Conservation (phyloP, 1,140 invertebrate species). For the Aphis craccivora region DNA sequence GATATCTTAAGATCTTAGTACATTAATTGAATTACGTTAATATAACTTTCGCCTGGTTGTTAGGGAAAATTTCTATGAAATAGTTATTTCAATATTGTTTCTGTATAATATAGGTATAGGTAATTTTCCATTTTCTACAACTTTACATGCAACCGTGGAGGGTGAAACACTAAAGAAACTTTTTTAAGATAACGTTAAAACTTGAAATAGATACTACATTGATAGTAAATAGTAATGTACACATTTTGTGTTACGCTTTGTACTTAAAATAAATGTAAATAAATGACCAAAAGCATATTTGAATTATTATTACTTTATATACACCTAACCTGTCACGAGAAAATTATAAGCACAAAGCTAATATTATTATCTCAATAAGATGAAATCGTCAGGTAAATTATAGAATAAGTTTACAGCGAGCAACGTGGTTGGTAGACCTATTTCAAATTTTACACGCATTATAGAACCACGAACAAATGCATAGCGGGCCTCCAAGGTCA, state of each 20-base stretch:
- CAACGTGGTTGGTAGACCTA: background rate
- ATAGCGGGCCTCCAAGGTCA: background rate
- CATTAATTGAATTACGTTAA: background rate
- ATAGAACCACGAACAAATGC: background rate
- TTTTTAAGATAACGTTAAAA: background rate
- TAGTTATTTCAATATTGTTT: background rate
- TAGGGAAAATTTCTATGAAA: background rate
- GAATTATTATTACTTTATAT: no score
- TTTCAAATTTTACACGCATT: background rate
- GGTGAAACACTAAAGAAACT: background rate
- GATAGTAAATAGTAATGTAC: background rate
- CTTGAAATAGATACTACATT: background rate
- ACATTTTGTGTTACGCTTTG: background rate
- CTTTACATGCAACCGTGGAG: background rate
- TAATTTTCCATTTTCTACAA: background rate
- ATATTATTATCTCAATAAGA: background rate
- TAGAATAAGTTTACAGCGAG: background rate
- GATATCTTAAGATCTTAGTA: background rate
- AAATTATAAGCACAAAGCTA: background rate
- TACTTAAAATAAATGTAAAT: background rate
- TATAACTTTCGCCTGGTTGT: background rate
- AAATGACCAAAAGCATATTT: background rate
- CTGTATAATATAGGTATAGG: background rate
- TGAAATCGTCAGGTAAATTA: background rate
- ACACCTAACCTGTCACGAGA: background rate